Conservation (phyloP, 2,888 invertebrate genomes). For the Acronicta leporina region DNA sequence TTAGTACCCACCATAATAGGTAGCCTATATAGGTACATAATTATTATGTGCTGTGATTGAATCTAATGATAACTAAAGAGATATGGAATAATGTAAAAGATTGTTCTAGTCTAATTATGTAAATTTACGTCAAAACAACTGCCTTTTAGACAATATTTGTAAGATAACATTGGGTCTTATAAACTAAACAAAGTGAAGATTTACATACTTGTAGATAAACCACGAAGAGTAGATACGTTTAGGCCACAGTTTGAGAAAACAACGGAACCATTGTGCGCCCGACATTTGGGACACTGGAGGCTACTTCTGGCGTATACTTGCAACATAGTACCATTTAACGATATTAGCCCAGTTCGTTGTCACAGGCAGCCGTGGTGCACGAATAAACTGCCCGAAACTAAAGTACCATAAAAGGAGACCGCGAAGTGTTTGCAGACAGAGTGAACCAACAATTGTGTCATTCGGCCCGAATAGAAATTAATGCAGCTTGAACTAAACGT, state of each 20-base stretch:
- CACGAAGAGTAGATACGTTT: conserved; percentile 1
- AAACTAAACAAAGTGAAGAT: background rate
- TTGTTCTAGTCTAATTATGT: too few relatives aligned
- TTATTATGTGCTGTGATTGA: too few relatives aligned
- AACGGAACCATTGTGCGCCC: conserved; percentile 42
- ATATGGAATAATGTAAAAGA: too few relatives aligned
- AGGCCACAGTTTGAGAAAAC: conserved; percentile 24
- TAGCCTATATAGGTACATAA: too few relatives aligned
- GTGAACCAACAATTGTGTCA: conserved; percentile 52
- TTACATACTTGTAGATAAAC: background rate
- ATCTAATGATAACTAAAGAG: too few relatives aligned
- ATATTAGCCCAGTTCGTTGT: conserved; percentile 72
- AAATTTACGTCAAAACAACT: too few relatives aligned
- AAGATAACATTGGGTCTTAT: background rate
- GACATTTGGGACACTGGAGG: conserved; percentile 50
- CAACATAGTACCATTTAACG: conserved; percentile 78
- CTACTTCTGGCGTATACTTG: conserved; percentile 60
- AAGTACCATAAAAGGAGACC: conserved; percentile 74
- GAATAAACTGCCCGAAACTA: conserved; percentile 71
- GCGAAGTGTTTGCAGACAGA: conserved; percentile 62
- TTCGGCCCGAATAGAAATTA: conserved; percentile 57
- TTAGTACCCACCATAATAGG: too few relatives aligned
- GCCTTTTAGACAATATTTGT: background rate
- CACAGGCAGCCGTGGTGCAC: conserved; percentile 63
- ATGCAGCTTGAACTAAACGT: conserved; percentile 61